phyloP scores from a whole-genome alignment of 2,888 invertebrate genomes.

The Brachylomia viminalis region DNA sequence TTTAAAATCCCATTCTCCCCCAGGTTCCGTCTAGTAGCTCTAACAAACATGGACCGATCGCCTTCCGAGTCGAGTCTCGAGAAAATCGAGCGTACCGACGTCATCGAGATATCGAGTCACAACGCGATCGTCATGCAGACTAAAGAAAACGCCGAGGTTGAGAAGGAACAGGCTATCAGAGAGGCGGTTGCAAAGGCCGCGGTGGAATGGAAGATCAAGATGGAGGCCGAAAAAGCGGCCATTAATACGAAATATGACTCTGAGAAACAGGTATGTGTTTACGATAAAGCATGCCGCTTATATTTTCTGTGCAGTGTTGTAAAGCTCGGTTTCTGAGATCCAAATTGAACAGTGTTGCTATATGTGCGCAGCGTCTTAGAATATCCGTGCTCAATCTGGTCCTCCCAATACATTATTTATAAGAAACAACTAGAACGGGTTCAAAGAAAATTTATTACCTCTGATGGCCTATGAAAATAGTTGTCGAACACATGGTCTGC shows the following conservation, averaged over 20 bases:
- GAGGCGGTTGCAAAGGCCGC: constrained; percentile 90
- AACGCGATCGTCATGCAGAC: constrained; percentile 93
- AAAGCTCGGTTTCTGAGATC: background rate
- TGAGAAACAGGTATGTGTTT: constrained; percentile 87
- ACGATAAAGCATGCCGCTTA: background rate
- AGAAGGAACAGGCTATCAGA: constrained; percentile 90
- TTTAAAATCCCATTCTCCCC: no score
- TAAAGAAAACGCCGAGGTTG: constrained; percentile 92
- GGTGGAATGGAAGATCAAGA: constrained; percentile 90
- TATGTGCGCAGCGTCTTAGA: no score
- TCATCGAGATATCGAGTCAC: constrained; percentile 92
- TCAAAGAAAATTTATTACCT: no score
- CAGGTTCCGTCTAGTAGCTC: constrained; percentile 93
- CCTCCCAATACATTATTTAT: no score
- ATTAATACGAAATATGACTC: constrained; percentile 87
- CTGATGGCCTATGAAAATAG: no score
- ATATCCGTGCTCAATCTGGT: no score
- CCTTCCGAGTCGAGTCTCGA: constrained; percentile 95
- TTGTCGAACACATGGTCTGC: no score
- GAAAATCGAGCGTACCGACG: constrained; percentile 92
- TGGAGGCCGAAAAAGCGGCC: constrained; percentile 74
- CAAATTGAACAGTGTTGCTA: background rate
- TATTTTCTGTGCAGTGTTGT: background rate
- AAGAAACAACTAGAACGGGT: no score
- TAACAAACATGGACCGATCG: constrained; percentile 93